phyloP scores from a whole-genome alignment of 1,140 invertebrate genomes.

The Platyscapa corneri region DNA sequence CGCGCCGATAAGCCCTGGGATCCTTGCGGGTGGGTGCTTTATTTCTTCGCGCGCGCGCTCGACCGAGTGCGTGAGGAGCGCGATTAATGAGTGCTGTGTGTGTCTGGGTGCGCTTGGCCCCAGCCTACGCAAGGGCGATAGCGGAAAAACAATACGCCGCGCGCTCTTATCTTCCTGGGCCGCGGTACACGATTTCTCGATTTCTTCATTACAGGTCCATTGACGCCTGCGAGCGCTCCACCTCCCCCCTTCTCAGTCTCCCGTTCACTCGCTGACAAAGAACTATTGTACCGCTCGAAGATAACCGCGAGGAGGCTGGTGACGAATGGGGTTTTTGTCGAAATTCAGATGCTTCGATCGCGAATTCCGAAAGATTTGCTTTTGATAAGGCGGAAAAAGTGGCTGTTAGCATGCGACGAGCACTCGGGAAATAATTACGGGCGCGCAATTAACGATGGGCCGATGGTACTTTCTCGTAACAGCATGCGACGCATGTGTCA shows the following conservation, averaged over 20 bases:
- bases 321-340: background rate
- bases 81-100: too few species aligned
- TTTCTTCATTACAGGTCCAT: constrained; percentile 33
- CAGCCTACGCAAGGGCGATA: too few species aligned
- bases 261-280: background rate
- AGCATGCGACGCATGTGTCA: background rate
- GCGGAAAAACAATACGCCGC: constrained; percentile 10
- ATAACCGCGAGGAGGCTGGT: background rate
- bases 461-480: background rate
- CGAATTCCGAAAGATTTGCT: background rate
- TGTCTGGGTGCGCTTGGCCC: too few species aligned
- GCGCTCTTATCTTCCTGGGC: background rate
- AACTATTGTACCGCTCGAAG: too few species aligned
- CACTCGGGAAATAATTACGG: background rate
- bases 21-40: background rate
- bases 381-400: background rate
- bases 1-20: constrained; percentile 3
- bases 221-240: background rate
- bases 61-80: too few species aligned
- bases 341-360: background rate
- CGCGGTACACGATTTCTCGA: background rate
- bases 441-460: background rate
- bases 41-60: constrained; percentile 1
- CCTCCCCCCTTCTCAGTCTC: background rate
- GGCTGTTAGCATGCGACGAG: background rate